Conservation (phyloP, 2,113 vertebrate species). For the Anguilla rostrata region DNA sequence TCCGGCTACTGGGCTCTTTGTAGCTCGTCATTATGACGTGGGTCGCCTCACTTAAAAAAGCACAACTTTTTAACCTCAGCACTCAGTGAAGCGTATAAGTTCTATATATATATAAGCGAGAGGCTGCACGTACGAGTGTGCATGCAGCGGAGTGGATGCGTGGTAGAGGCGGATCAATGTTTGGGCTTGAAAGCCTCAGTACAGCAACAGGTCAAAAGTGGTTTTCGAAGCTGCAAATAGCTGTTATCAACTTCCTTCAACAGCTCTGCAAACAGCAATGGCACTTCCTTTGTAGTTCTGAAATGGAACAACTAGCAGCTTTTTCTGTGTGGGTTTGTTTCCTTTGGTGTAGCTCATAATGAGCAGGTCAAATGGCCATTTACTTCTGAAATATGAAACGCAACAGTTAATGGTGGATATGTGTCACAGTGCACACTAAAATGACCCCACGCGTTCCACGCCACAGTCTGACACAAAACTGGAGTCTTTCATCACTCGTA, state of each 20-base stretch:
- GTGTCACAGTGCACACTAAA: no score
- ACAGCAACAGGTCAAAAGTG: not conserved
- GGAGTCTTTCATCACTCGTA: not conserved
- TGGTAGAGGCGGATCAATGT: not conserved
- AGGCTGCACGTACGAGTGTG: not conserved
- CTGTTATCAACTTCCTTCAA: not conserved
- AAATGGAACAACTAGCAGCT: not conserved
- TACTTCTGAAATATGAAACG: not conserved
- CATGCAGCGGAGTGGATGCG: not conserved
- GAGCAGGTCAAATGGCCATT: not conserved
- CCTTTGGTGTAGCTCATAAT: not conserved
- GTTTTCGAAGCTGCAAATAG: not conserved
- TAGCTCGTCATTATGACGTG: not conserved
- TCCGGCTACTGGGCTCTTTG: not conserved
- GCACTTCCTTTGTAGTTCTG: slow-evolving; percentile 13
- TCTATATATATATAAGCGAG: not conserved
- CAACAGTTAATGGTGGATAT: not conserved
- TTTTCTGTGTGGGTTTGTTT: not conserved
- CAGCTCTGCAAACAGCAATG: not conserved
- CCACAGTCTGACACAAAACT: not conserved
- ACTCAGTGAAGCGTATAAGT: not conserved
- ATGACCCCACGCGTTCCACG: no score
- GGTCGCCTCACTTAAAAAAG: not conserved
- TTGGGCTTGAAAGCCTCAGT: not conserved
- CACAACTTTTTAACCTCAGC: no score